Percentiles rank a stretch among this genome's conserved stretches.
These are phyloP conservation scores for Hippotragus niger DNA, from an alignment of 2,113 vertebrate genomes.

Conservation along the genomic window DNA sequence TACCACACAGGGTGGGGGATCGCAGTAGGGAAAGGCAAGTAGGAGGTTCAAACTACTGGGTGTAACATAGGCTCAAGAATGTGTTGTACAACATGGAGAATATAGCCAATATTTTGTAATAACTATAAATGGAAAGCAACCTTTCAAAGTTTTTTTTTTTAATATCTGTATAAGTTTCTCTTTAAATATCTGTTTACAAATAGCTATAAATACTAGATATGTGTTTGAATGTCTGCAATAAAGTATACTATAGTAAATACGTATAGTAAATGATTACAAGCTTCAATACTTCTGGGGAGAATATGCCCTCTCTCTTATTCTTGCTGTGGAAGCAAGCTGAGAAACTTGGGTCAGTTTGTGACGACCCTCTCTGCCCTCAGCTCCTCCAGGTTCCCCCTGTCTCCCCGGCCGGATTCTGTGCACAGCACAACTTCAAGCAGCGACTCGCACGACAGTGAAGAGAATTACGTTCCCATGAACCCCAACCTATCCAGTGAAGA, in stretches of 20 bases:
- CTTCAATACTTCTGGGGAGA: not conserved
- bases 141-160: not conserved
- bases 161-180: not conserved
- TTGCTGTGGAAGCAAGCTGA: constrained; percentile 58
- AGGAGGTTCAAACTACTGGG: not conserved
- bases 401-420: constrained; percentile 93
- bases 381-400: constrained; percentile 94
- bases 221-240: not conserved
- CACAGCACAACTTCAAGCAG: constrained; percentile 98
- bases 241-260: not conserved
- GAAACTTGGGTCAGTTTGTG: constrained; percentile 61
- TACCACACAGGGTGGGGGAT: not conserved
- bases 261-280: not conserved
- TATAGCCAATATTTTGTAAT: not conserved
- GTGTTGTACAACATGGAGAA: not conserved
- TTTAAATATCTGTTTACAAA: not conserved
- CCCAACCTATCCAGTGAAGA: constrained; percentile 94
- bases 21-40: not conserved
- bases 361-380: constrained; percentile 87
- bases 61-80: not conserved
- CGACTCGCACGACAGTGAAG: constrained; percentile 97
- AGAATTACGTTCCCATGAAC: constrained; percentile 98
- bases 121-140: not conserved
- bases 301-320: constrained; percentile 26
- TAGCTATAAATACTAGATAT: not conserved